These are phyloP conservation scores for Lasiommata megera DNA, from an alignment of 2,888 invertebrate genomes.

Conservation along the genomic window DNA sequence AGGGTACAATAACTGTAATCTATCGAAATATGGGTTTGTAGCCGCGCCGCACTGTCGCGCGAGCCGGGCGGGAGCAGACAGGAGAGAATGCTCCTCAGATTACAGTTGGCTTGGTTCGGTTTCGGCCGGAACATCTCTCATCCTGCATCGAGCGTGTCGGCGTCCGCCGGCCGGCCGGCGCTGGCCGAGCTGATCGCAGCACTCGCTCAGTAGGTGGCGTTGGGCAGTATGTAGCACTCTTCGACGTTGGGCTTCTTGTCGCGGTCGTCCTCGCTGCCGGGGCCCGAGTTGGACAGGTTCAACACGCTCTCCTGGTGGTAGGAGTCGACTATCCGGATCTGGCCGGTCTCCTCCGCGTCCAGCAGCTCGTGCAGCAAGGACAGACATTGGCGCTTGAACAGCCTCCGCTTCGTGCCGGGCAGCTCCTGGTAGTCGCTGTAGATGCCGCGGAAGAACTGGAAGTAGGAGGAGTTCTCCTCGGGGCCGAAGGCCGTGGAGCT, in stretches of 20 bases:
- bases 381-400: slow-evolving; percentile 62
- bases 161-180: neutral
- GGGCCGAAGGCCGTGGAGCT: slow-evolving; percentile 50
- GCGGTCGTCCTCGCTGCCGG: slow-evolving; percentile 21
- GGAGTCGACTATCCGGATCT: slow-evolving; percentile 15
- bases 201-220: neutral
- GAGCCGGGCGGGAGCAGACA: too few species aligned
- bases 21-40: too few species aligned
- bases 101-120: too few species aligned
- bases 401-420: slow-evolving; percentile 48
- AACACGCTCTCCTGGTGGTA: slow-evolving; percentile 25
- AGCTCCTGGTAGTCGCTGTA: slow-evolving; percentile 63
- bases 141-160: too few species aligned
- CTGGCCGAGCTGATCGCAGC: neutral
- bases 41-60: too few species aligned
- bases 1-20: too few species aligned
- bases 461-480: slow-evolving; percentile 64
- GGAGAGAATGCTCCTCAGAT: too few species aligned
- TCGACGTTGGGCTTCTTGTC: slow-evolving; percentile 24
- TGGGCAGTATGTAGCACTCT: slow-evolving; percentile 19
- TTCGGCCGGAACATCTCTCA: too few species aligned
- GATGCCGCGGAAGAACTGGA: slow-evolving; percentile 70
- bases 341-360: slow-evolving; percentile 52
- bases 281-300: slow-evolving; percentile 25
- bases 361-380: slow-evolving; percentile 57